Evolutionary conservation across 2,113 vertebrate species (phyloP).

Genomic region (Odobenus rosmarus): DNA sequence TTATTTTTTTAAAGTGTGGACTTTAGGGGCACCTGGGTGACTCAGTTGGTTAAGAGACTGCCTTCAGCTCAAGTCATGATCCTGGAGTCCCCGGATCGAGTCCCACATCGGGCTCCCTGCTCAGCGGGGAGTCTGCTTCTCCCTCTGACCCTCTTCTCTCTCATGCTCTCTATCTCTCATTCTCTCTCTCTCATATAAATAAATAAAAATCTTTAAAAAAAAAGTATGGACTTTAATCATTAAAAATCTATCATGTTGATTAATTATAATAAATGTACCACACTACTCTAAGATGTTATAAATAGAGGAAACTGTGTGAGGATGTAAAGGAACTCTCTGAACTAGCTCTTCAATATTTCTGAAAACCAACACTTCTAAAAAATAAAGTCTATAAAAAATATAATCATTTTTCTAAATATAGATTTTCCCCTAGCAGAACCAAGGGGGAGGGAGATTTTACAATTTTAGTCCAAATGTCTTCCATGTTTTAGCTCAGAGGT

Average conservation of each 20-base stretch:
- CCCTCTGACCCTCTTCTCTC: no score
- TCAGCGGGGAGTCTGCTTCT: no score
- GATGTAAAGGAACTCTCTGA: neutral
- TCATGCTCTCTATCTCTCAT: no score
- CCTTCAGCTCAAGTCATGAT: no score
- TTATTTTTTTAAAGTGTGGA: neutral
- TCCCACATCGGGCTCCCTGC: no score
- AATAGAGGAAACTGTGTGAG: neutral
- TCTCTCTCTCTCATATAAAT: no score
- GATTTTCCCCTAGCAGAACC: neutral
- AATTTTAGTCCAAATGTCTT: neutral
- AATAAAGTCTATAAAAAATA: neutral
- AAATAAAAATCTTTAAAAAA: no score
- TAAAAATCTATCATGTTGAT: neutral
- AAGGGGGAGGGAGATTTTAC: neutral
- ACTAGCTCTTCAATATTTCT: neutral
- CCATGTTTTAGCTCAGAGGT: neutral
- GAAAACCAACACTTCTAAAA: constrained; percentile 45
- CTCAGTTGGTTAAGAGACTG: no score
- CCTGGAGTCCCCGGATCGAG: no score
- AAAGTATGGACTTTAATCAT: neutral
- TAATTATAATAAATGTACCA: neutral
- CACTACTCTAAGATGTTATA: neutral
- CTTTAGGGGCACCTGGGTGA: neutral
- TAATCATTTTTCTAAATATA: constrained; percentile 17